Conservation (phyloP, 2,888 invertebrate species). For the Branchipolynoe longqiensis region DNA sequence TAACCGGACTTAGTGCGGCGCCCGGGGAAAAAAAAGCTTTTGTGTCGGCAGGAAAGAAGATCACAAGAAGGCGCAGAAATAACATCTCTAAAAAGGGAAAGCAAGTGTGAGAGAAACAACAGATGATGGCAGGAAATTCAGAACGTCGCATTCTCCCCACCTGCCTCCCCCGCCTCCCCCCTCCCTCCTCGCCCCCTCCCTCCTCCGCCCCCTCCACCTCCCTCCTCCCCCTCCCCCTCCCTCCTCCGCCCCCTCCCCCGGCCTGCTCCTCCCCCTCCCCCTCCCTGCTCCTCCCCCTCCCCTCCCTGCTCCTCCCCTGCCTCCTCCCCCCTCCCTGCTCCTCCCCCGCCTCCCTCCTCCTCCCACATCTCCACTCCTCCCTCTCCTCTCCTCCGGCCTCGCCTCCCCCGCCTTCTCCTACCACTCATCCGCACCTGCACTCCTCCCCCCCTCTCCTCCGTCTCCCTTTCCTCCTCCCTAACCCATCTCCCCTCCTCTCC, state of each 20-base stretch:
- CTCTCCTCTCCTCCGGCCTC: background rate
- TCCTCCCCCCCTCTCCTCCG: background rate
- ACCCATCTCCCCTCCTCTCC: background rate
- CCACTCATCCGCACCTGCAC: background rate
- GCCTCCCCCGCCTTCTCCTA: background rate
- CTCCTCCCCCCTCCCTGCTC: too few relatives aligned
- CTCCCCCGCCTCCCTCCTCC: background rate
- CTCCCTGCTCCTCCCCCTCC: background rate
- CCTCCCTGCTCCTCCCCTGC: too few relatives aligned
- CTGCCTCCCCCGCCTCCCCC: background rate
- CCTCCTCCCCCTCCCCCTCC: background rate
- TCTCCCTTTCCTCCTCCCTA: background rate
- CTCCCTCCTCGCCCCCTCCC: background rate
- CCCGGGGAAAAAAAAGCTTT: background rate
- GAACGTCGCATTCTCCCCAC: too few relatives aligned
- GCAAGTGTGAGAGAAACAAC: conserved; percentile 32
- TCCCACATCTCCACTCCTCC: background rate
- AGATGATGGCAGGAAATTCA: background rate
- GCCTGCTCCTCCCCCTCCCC: background rate
- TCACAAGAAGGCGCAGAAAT: background rate
- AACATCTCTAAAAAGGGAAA: background rate
- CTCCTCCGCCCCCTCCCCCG: background rate
- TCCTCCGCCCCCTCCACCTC: background rate
- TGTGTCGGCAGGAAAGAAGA: conserved; percentile 4
- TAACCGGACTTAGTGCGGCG: too few relatives aligned